Percentiles rank a stretch among this genome's conserved stretches.
Evolutionary conservation across 2,113 vertebrate species (phyloP).

Genomic region (Malurus cyaneus): DNA sequence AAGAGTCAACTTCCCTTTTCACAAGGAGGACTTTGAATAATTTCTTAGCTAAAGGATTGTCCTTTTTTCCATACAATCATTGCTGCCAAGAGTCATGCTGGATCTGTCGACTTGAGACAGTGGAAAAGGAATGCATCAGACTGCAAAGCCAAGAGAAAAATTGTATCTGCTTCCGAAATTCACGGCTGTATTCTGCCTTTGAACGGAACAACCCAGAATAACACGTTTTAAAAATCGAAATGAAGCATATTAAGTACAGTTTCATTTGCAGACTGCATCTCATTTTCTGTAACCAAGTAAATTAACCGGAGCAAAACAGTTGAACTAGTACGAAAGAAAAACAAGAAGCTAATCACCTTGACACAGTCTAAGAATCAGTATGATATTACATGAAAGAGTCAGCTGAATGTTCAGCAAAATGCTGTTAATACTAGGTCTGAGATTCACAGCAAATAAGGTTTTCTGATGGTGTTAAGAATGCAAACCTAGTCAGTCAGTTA

Average conservation of each 20-base stretch:
- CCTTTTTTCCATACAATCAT: neutral
- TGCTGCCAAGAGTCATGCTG: neutral
- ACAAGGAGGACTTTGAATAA: neutral
- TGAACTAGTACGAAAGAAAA: neutral
- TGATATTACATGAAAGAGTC: neutral
- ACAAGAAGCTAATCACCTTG: neutral
- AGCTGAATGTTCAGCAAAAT: slow-evolving; percentile 6
- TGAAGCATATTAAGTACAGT: neutral
- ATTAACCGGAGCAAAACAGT: neutral
- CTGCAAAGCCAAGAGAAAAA: neutral
- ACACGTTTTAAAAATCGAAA: neutral
- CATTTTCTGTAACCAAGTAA: neutral
- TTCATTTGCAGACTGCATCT: neutral
- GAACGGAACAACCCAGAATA: neutral
- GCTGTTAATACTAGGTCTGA: neutral
- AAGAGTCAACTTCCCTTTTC: neutral
- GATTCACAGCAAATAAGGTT: neutral
- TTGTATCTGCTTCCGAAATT: neutral
- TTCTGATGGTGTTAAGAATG: neutral
- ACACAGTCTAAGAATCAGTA: neutral
- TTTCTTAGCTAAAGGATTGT: neutral
- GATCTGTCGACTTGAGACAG: neutral
- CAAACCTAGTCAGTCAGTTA: neutral
- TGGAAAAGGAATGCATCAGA: neutral
- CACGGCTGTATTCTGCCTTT: neutral